phyloP scores from a whole-genome alignment of 1,140 invertebrate species.

The Yoshiicerus persimilis region DNA sequence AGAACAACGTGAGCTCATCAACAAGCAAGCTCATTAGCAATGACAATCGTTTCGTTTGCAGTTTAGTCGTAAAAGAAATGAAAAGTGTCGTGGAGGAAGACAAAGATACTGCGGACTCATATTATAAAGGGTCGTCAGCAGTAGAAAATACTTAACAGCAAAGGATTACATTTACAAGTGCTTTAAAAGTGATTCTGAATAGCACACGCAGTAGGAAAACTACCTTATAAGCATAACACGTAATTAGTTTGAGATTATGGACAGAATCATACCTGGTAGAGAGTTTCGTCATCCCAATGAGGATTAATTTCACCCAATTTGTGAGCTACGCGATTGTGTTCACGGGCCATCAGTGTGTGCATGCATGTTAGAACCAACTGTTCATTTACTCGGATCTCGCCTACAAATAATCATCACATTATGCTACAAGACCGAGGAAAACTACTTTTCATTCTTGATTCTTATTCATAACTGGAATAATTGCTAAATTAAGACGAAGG shows the following conservation, averaged over 20 bases:
- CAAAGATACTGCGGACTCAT: not conserved
- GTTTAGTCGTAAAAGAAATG: not conserved
- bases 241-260: not conserved
- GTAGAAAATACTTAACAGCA: too few relatives aligned
- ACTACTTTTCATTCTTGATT: not conserved
- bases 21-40: not conserved
- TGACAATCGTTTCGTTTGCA: not conserved
- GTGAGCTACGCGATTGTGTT: slow-evolving; percentile 82
- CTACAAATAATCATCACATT: slow-evolving; percentile 59
- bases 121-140: too few relatives aligned
- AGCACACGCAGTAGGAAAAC: not conserved
- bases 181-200: not conserved
- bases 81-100: not conserved
- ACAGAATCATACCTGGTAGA: slow-evolving; percentile 70
- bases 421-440: too few relatives aligned
- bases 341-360: slow-evolving; percentile 84
- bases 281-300: slow-evolving; percentile 91
- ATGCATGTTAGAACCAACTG: slow-evolving; percentile 86
- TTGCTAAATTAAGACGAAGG: too few relatives aligned
- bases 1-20: not conserved
- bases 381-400: slow-evolving; percentile 92
- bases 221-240: too few relatives aligned
- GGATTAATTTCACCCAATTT: slow-evolving; percentile 78
- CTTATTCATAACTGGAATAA: too few relatives aligned
- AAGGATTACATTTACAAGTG: too few relatives aligned